Conservation (phyloP, 1,140 invertebrate genomes). For the Sinonovacula constricta region DNA sequence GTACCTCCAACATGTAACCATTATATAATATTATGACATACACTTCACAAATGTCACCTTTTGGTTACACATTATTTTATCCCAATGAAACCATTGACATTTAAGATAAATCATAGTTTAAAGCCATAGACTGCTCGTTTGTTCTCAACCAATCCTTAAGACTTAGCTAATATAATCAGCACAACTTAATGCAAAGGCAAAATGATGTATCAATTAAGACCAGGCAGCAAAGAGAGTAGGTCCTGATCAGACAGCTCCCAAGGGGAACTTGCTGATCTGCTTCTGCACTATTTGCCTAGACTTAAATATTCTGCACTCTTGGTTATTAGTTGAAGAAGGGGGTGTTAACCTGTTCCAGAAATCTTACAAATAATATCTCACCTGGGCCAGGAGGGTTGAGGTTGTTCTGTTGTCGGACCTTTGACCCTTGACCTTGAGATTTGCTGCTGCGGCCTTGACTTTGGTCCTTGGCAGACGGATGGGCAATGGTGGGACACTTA, state of each 20-base stretch:
- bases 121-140: neutral
- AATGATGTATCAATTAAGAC: too few species aligned
- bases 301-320: too few species aligned
- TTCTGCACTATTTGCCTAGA: too few species aligned
- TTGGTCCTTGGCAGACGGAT: conserved; percentile 53
- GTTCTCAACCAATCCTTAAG: neutral
- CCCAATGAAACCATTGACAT: too few species aligned
- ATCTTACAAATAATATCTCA: conserved; percentile 7
- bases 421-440: conserved; percentile 48
- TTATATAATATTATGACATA: too few species aligned
- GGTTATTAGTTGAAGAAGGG: too few species aligned
- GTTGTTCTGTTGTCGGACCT: conserved; percentile 30
- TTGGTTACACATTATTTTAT: too few species aligned
- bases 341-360: too few species aligned
- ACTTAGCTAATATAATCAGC: too few species aligned
- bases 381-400: conserved; percentile 13
- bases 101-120: neutral
- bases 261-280: neutral
- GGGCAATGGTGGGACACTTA: conserved; percentile 62
- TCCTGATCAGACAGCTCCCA: conserved; percentile 1
- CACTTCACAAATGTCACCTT: too few species aligned
- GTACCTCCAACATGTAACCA: too few species aligned
- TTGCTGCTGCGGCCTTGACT: conserved; percentile 47
- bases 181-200: too few species aligned
- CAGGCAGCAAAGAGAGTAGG: neutral